Evolutionary conservation across 2,888 invertebrate genomes (phyloP), one percentile per base, ranked within the genome.

Genomic region (Scrobipalpa atriplicella): DNA sequence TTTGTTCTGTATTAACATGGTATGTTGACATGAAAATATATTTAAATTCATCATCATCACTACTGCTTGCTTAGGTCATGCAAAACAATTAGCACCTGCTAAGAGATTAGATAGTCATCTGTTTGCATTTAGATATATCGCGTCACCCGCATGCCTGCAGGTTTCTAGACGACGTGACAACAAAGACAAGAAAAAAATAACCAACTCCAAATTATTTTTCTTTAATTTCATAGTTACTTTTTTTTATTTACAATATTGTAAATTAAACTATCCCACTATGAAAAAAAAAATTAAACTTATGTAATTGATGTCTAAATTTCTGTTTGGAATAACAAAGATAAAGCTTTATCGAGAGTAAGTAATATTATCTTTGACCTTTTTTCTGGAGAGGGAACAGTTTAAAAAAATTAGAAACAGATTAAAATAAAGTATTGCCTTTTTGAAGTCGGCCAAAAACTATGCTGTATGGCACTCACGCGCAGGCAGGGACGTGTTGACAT

Each of bases 401-500:
- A 43, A 13, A 13, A 43, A 13, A 7, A 16, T 47, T n/a, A n/a
- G n/a, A 47, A 5, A 47, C 16, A 5, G 6, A 47, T 47, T 5
- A 7, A n/a, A 47, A 5, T n/a, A 47, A n/a, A 16, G n/a, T n/a
- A 47, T 16, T n/a, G 0, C 16, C 47, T 16, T 47, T 47, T 47
- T 47, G n/a, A 13, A 47, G 47, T 47, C 47, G 47, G 47, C n/a
- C 16, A 16, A 47, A 47, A 47, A 16, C 47, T 16, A 61, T 36
- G 36, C 36, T 18, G 61, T 61, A 38, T n/a, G 62, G 43, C 47
- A 47, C 36, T 51, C 52, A 63, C 38, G 52, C 63, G 52, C 52
- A 29, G 8, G n/a, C 5, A 16, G 36, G 13, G 29, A 29, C 41
- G 62, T 47, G 43, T 18, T 67, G 67, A 67, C 61, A 61, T 67